Base-by-base conservation (phyloP, 2,797 vertebrate species). In the Lacerta bilineata region DNA sequence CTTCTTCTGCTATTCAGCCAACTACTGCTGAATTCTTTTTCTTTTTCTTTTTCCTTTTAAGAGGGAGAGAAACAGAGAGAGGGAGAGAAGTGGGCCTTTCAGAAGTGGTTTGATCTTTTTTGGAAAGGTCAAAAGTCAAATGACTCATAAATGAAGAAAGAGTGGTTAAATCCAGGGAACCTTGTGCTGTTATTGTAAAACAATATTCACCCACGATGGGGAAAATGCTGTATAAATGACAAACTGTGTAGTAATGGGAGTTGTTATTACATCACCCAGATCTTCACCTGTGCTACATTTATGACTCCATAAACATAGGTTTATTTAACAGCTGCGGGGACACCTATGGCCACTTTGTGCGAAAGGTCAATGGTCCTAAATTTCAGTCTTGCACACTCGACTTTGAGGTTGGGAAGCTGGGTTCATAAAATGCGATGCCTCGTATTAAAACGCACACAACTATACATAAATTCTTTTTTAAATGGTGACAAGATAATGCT, bases 41-140 rank as follows among this genome's bases (percentile, higher is more conserved):
- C 33, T 33, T 43, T 39, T 11, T 27, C 43, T n/a, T 78, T 61
- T 39, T 6, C 50, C 9, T 20, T 11, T 27, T 66, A 55, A 75
- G 59, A n/a, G 39, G 23, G 41, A 78, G 76, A 78, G 76, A 41
- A 36, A 76, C 55, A 2, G 39, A 8, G 41, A 33, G 69, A 33
- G 10, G 79, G 55, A 80, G 94, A 97, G 97, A 96, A 95, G 96
- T 95, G 93, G 96, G 94, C 94, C 96, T 81, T 97, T 97, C 95
- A 97, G 96, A 97, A 97, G 96, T 94, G 93, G 96, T 97, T 98
- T 97, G 97, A 97, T 97, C 97, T 98, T 97, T 96, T 96, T 96
- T 96, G 95, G 96, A 92, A 93, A 96, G 97, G 97, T 96, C 96
- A 97, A 95, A 96, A 96, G 97, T 97, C 96, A 89, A 96, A 96